A percentile compares a stretch with the other conserved stretches of the same genome.
These are phyloP conservation scores for Struthidea cinerea DNA, from an alignment of 2,113 vertebrate genomes.

Conservation along the genomic window DNA sequence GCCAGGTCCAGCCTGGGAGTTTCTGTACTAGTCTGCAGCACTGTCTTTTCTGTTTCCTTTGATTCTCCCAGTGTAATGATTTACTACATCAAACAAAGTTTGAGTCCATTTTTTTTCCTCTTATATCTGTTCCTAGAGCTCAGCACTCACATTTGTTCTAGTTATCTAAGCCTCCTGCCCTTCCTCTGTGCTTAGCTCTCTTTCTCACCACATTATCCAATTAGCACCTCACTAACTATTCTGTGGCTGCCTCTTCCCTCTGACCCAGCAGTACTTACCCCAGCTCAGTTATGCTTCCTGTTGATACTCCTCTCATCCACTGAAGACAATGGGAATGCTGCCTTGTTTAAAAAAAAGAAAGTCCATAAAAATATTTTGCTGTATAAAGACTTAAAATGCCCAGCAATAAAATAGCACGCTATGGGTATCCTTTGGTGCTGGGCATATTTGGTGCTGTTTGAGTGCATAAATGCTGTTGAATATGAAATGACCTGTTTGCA, in stretches of 20 bases:
- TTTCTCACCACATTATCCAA: conserved; percentile 25
- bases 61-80: background rate
- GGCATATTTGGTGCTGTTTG: background rate
- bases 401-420: background rate
- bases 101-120: background rate
- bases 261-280: background rate
- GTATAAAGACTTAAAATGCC: background rate
- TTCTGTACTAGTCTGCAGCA: background rate
- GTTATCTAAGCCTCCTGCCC: background rate
- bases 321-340: background rate
- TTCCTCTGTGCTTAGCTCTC: conserved; percentile 24
- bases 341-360: background rate
- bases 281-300: background rate
- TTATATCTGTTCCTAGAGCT: background rate
- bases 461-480: background rate
- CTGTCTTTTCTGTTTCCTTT: background rate
- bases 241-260: background rate
- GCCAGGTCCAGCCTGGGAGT: background rate
- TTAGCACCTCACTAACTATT: conserved; percentile 27
- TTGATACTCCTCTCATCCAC: background rate
- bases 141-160: background rate
- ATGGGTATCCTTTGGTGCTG: background rate
- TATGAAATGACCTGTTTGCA: background rate
- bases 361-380: background rate
- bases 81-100: conserved; percentile 18